Evolutionary conservation across 2,797 vertebrate genomes (phyloP), one percentile per base, ranked within the genome.

Genomic region (Syngnathus acus): DNA sequence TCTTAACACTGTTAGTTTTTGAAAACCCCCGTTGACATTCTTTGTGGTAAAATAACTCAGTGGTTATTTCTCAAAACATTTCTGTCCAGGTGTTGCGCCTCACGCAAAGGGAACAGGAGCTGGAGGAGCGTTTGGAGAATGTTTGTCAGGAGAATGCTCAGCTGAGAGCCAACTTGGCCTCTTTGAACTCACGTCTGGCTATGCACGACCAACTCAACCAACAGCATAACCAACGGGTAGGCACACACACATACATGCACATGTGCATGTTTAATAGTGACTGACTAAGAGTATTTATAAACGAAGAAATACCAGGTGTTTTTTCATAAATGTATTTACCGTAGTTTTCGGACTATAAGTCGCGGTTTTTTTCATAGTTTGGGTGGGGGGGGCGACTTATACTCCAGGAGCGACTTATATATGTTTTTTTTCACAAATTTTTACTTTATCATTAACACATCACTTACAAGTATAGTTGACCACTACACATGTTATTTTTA

Each of bases 151-250:
- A 92, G 79, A 92, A 93, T 50, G n/a, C 74, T 0, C 84, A 89
- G 64, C 83, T 93, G 66, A 82, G 73, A 74, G 72, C 77, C 0
- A 91, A 69, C 67, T 62, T 91, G 69, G 77, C 85, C 47, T 83
- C 85, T 48, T 77, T 92, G 68, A 76, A 89, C 11, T 21, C 82
- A 40, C 88, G 78, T 2, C 79, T 92, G 72, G 76, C 87, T 66
- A 66, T 82, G 47, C 88, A 88, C 0, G 88, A 91, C 64, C 84
- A 91, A 66, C 73, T 82, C 62, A 77, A 72, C 67, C 81, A 82
- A 68, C 81, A 85, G 57, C 87, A 89, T 61, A 85, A 71, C 67
- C 90, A 90, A 70, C 89, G 92, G 92, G 92, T 92, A 79, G 43
- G 48, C 17, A 65, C 19, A 58, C 58, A 67, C 26, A 45, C 32